A percentile compares a stretch with the other conserved stretches of the same genome.
Evolutionary conservation across 2,888 invertebrate genomes (phyloP).

Genomic region (Aleiodes alternator): DNA sequence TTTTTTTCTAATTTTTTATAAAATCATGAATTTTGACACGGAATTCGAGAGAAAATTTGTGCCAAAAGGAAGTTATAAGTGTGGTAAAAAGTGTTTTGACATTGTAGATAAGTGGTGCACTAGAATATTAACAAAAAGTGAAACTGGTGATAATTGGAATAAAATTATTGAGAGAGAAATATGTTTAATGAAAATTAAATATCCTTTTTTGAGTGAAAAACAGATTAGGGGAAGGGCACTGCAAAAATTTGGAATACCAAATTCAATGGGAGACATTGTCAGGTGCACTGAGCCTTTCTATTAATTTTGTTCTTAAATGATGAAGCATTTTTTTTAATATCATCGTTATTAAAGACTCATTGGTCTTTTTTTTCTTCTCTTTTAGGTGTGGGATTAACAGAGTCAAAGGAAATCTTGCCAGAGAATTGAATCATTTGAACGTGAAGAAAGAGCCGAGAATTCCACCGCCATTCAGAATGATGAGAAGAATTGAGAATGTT

Average conservation of each 20-base stretch:
- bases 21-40: neutral
- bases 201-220: constrained; percentile 56
- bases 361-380: neutral
- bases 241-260: constrained; percentile 51
- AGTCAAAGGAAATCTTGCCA: neutral
- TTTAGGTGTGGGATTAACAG: neutral
- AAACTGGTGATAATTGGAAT: constrained; percentile 42
- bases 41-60: constrained; percentile 3
- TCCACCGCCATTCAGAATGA: neutral
- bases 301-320: neutral
- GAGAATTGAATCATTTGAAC: neutral
- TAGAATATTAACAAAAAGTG: constrained; percentile 31
- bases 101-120: constrained; percentile 51
- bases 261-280: constrained; percentile 53
- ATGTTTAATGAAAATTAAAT: constrained; percentile 53
- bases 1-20: neutral
- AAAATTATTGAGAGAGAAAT: constrained; percentile 51
- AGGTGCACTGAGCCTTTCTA: constrained; percentile 49
- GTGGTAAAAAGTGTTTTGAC: constrained; percentile 37
- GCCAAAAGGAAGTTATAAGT: constrained; percentile 6
- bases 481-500: neutral
- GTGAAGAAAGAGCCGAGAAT: neutral
- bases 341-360: neutral
- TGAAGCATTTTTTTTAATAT: neutral
- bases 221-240: constrained; percentile 57